These are phyloP conservation scores for Bugula neritina DNA, from an alignment of 2,888 invertebrate species.

Conservation along the genomic window DNA sequence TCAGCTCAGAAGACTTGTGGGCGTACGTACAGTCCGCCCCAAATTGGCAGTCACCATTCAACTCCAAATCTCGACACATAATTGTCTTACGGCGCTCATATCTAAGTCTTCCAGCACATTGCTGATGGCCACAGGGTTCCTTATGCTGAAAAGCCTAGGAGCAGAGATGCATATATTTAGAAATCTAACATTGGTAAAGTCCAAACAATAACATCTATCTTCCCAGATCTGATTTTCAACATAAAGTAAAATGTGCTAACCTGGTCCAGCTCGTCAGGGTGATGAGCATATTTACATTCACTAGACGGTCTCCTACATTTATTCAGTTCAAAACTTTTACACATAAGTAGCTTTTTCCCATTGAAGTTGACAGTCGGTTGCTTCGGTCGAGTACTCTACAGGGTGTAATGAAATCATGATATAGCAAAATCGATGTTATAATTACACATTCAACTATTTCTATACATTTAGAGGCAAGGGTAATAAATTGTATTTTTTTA, in stretches of 20 bases:
- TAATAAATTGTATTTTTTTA: too few species aligned
- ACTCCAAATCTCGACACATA: background rate
- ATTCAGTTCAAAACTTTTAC: background rate
- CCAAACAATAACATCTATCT: background rate
- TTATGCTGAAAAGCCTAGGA: background rate
- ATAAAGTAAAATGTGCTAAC: background rate
- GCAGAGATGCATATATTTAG: background rate
- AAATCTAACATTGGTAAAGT: background rate
- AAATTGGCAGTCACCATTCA: background rate
- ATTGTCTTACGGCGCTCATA: constrained; percentile 2
- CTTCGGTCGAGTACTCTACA: too few species aligned
- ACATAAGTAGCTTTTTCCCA: constrained; percentile 8
- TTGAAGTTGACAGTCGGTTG: too few species aligned
- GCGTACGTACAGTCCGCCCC: background rate
- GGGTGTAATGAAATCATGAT: too few species aligned
- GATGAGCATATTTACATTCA: background rate
- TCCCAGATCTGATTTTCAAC: too few species aligned
- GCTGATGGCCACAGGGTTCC: background rate
- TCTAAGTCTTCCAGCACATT: constrained; percentile 10
- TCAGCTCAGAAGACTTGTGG: background rate
- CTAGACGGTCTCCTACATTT: background rate
- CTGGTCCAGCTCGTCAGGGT: background rate
- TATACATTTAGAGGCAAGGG: too few species aligned
- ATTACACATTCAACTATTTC: too few species aligned
- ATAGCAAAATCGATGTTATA: too few species aligned